phyloP scores from a whole-genome alignment of 2,113 vertebrate genomes.

The Brachypodius melanocephalos region DNA sequence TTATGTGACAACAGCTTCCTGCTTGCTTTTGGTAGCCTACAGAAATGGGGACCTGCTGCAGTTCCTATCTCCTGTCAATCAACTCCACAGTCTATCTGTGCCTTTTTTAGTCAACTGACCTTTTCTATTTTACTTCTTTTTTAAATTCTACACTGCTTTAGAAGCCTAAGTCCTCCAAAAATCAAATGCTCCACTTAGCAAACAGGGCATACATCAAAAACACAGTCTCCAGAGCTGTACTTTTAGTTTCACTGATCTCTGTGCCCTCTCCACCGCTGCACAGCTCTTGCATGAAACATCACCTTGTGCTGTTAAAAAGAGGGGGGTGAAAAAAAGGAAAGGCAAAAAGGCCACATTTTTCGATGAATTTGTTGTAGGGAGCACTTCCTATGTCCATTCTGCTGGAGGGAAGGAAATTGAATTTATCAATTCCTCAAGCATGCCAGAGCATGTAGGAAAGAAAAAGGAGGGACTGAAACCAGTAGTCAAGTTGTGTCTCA shows the following conservation, averaged over 20 bases:
- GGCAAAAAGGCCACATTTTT: background rate
- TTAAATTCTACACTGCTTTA: background rate
- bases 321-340: rapidly evolving
- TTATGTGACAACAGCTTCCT: background rate
- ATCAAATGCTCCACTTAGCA: background rate
- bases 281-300: background rate
- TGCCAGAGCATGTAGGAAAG: background rate
- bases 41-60: background rate
- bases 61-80: background rate
- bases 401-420: background rate
- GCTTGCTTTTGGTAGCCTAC: background rate
- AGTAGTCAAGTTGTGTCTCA: background rate
- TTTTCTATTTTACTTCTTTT: background rate
- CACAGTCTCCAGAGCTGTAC: background rate
- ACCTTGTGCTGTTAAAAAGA: background rate
- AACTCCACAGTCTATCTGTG: background rate
- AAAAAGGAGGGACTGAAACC: background rate
- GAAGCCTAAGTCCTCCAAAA: background rate
- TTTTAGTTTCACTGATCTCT: background rate
- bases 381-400: background rate
- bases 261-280: background rate
- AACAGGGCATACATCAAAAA: background rate
- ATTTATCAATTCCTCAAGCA: background rate
- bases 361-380: background rate
- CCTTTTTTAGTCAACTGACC: background rate